A percentile compares a stretch with the other conserved stretches of the same genome.
phyloP scores from a whole-genome alignment of 2,888 invertebrate species.

The Nomada hirtipes region DNA sequence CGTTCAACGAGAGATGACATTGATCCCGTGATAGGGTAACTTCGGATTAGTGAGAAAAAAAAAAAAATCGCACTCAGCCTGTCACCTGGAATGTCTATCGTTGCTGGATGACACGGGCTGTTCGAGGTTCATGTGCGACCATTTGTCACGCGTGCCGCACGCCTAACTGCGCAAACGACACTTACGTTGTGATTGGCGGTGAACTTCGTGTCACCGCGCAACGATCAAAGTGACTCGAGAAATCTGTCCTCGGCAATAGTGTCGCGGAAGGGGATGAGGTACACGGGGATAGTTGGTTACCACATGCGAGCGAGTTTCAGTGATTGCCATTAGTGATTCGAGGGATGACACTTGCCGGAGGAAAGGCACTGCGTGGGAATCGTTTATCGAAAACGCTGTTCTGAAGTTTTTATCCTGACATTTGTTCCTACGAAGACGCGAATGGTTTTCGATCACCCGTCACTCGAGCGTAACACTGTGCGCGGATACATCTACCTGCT shows the following conservation, averaged over 20 bases:
- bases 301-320: not conserved
- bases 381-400: not conserved
- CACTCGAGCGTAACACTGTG: not conserved
- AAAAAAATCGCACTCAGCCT: not conserved
- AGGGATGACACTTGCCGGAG: conserved; percentile 17
- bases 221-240: not conserved
- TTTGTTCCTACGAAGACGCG: no score
- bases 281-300: not conserved
- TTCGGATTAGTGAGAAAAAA: not conserved
- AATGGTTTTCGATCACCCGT: not conserved
- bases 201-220: not conserved
- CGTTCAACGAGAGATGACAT: not conserved
- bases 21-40: not conserved
- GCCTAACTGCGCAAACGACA: not conserved
- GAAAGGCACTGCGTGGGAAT: not conserved
- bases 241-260: not conserved
- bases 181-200: not conserved
- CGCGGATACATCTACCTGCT: not conserved
- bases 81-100: not conserved
- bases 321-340: not conserved
- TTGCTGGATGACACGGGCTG: conserved; percentile 3
- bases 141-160: not conserved
- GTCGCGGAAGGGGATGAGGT: not conserved
- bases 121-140: not conserved
- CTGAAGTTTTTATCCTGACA: no score